phyloP scores from a whole-genome alignment of 2,797 vertebrate species.

The Xerus rutilus region DNA sequence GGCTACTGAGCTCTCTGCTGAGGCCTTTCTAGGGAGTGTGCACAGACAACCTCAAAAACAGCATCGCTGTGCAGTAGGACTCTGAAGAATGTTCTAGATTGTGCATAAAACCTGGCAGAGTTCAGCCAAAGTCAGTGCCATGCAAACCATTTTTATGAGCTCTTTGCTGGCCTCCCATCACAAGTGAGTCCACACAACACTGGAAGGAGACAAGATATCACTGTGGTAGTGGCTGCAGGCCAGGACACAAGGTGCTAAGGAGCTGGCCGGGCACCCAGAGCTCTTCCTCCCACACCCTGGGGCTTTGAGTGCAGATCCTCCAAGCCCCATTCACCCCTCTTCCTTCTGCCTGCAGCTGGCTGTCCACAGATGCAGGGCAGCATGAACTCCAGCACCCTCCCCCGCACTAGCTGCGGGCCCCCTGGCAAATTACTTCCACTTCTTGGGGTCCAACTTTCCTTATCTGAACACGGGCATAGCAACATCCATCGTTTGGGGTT shows the following conservation, averaged over 20 bases:
- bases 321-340: neutral
- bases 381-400: neutral
- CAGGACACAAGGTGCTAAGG: neutral
- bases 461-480: neutral
- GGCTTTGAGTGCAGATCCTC: neutral
- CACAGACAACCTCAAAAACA: neutral
- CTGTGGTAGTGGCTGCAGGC: neutral
- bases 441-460: neutral
- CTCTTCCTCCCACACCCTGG: neutral
- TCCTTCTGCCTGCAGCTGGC: neutral
- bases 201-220: neutral
- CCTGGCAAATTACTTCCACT: neutral
- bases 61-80: neutral
- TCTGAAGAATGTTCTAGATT: neutral
- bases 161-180: accelerated
- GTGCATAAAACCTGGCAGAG: neutral
- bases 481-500: neutral
- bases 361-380: neutral
- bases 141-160: neutral
- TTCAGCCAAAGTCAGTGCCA: neutral
- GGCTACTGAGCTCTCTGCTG: neutral
- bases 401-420: neutral
- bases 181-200: accelerated
- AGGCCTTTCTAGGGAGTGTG: neutral
- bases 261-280: neutral